Base-by-base conservation (phyloP, 1,140 invertebrate species). In the Planococcus citri region DNA sequence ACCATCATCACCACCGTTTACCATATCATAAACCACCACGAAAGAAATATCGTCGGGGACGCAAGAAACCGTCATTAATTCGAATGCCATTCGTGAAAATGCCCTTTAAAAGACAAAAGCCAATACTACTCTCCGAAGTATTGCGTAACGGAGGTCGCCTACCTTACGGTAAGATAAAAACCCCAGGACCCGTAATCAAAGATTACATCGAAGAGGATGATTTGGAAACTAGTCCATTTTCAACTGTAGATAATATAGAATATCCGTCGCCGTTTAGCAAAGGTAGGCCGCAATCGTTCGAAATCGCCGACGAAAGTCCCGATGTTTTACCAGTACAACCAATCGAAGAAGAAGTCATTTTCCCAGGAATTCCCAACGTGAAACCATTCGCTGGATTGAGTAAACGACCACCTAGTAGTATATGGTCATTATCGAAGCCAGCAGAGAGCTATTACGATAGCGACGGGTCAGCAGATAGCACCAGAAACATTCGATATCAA, bases 181-280 rank as follows among this genome's bases (percentile, higher is more conserved):
- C 60, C 9, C 10, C 60, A 9, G 21, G 22, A 14, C 25, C 60
- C 60, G 9, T 25, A 25, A 24, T 64, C 8, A 64, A 64, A 27
- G 60, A 64, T 10, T 64, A 64, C 60, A 64, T 64, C 20, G 60
- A 64, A 24, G 60, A 64, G 1, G 60, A 64, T 12, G 60, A 64
- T 25, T 20, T 64, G 4, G 60, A 64, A 27, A 64, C 60, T 24
- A 27, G 21, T 24, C 60, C 60, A 24, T 64, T 64, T 27, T 64
- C 60, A 20, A 17, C 12, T 9, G 24, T 64, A 27, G 22, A 64
- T 9, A 25, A 10, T 21, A 17, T 64, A 2, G 60, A 64, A 24
- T 64, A 64, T 25, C 14, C 60, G 20, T 25, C 60, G 1, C 10
- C 22, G 20, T 25, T 25, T 20, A 27, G 17, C 4, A 22, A 24